Evolutionary conservation across 2,113 vertebrate species (phyloP).

Genomic region (Brienomyrus longianalis): DNA sequence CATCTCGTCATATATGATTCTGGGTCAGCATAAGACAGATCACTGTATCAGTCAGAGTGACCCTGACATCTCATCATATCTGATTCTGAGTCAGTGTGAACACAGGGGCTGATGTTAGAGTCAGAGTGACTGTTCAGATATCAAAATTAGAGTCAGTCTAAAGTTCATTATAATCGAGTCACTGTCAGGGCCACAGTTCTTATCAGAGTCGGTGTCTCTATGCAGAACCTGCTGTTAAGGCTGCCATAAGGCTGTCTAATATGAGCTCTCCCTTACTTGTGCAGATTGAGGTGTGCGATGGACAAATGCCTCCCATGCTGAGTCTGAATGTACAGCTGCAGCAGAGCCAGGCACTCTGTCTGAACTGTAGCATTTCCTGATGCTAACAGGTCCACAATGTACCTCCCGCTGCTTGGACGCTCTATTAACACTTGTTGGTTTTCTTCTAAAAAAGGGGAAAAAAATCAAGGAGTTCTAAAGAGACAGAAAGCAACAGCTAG

Average conservation of each 20-base stretch:
- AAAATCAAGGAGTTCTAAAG: neutral
- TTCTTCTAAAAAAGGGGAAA: constrained; percentile 60
- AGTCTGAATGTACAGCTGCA: constrained; percentile 56
- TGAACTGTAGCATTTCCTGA: constrained; percentile 45
- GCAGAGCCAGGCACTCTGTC: constrained; percentile 60
- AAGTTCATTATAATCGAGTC: neutral
- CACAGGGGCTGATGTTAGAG: neutral
- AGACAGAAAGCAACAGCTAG: neutral
- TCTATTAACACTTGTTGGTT: constrained; percentile 71
- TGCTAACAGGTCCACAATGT: constrained; percentile 57
- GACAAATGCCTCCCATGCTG: constrained; percentile 56
- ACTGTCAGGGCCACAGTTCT: neutral
- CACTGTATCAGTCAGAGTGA: neutral
- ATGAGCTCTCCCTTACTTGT: constrained; percentile 51
- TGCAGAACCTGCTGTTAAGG: neutral
- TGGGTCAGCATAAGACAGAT: neutral
- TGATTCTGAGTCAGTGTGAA: neutral
- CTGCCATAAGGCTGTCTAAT: neutral
- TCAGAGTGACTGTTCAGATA: neutral
- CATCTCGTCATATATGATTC: neutral
- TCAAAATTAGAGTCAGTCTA: neutral
- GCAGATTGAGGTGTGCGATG: constrained; percentile 57
- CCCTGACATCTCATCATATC: neutral
- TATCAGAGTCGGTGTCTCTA: neutral
- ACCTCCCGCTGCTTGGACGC: constrained; percentile 35